A percentile compares a stretch with the other conserved stretches of the same genome.
Conservation (phyloP, 2,888 invertebrate species). For the Hirtodrosophila histrioides region DNA sequence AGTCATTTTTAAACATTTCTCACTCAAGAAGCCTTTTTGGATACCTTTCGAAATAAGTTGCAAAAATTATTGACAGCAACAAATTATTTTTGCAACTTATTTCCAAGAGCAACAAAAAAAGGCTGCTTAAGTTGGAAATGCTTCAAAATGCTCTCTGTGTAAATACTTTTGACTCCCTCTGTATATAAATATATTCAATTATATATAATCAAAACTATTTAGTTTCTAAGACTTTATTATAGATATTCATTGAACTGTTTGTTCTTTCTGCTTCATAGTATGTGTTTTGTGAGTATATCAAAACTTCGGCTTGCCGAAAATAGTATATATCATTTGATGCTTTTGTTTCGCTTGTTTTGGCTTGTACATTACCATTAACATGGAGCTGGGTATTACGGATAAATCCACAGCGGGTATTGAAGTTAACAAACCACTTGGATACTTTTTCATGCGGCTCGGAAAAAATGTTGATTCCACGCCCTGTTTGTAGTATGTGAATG, state of each 20-base stretch:
- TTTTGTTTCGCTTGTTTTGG: constrained; percentile 37
- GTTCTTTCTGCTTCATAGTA: constrained; percentile 1
- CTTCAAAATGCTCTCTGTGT: too few relatives aligned
- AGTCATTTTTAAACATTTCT: too few relatives aligned
- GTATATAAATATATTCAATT: too few relatives aligned
- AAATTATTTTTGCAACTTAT: too few relatives aligned
- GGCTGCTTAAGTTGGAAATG: too few relatives aligned
- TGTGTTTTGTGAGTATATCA: constrained; percentile 24
- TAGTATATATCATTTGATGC: constrained; percentile 7
- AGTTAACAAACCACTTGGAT: constrained; percentile 84
- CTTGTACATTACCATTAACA: constrained; percentile 84
- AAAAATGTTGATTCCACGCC: constrained; percentile 85
- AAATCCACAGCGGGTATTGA: constrained; percentile 84
- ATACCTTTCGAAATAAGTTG: too few relatives aligned
- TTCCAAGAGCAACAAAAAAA: too few relatives aligned
- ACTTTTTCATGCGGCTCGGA: constrained; percentile 84
- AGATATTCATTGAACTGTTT: background rate
- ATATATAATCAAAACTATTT: too few relatives aligned
- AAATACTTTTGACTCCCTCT: too few relatives aligned
- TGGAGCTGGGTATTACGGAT: constrained; percentile 83
- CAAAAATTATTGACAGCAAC: too few relatives aligned
- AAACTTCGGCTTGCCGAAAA: constrained; percentile 15
- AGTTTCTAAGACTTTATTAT: background rate
- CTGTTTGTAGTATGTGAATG: constrained; percentile 73
- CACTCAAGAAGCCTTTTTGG: too few relatives aligned